A percentile compares a stretch with the other conserved stretches of the same genome.
phyloP scores from a whole-genome alignment of 1,140 invertebrate species.

The Leptoteleia sp. region DNA sequence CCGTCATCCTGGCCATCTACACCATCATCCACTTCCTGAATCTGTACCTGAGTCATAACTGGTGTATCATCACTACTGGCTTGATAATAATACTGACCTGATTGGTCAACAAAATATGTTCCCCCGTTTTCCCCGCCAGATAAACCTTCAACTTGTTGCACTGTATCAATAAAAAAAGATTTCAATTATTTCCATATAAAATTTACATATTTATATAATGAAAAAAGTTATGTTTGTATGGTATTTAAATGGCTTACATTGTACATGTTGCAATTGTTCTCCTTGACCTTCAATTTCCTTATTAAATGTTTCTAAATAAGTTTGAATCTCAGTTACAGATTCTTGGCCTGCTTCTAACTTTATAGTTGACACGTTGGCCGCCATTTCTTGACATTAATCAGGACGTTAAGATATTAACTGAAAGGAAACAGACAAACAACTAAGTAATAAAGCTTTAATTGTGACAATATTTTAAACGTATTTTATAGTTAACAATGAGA shows the following conservation, averaged over 20 bases:
- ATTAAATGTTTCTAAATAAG: conserved; percentile 91
- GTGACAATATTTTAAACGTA: too few species aligned
- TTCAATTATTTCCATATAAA: too few species aligned
- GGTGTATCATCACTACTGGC: too few species aligned
- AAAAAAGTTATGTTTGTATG: too few species aligned
- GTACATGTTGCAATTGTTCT: conserved; percentile 75
- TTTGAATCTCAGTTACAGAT: conserved; percentile 88
- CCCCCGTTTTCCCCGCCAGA: conserved; percentile 84
- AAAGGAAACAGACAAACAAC: conserved; percentile 2
- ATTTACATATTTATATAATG: too few species aligned
- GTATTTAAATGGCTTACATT: too few species aligned
- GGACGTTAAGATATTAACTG: neutral
- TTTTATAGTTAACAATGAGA: too few species aligned
- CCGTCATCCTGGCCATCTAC: too few species aligned
- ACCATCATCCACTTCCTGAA: too few species aligned
- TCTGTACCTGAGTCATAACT: too few species aligned
- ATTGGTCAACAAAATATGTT: conserved; percentile 89
- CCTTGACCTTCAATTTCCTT: conserved; percentile 89
- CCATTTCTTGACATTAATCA: conserved; percentile 72
- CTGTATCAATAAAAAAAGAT: conserved; percentile 52
- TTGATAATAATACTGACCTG: too few species aligned
- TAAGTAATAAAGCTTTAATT: too few species aligned
- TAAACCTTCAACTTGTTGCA: conserved; percentile 81
- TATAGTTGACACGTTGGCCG: conserved; percentile 76
- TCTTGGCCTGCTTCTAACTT: conserved; percentile 79